These are phyloP conservation scores for Molossus alvarezi DNA, from an alignment of 2,797 vertebrate genomes.

Conservation along the genomic window DNA sequence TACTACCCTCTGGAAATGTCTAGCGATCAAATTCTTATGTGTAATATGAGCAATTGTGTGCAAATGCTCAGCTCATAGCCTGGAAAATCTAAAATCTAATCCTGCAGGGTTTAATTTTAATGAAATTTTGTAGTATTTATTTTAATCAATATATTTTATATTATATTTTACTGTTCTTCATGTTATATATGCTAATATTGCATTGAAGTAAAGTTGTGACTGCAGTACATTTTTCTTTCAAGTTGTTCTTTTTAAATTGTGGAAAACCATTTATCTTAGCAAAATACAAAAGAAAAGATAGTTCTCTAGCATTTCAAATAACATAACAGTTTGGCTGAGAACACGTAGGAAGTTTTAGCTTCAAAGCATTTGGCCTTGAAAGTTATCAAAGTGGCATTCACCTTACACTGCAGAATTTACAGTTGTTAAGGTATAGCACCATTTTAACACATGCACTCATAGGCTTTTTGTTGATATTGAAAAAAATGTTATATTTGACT, in stretches of 20 bases:
- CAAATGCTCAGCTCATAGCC: background rate
- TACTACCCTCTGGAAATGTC: background rate
- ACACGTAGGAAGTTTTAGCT: constrained; percentile 61
- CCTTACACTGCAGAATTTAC: background rate
- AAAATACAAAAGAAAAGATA: constrained; percentile 48
- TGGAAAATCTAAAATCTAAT: background rate
- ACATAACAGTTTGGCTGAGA: constrained; percentile 4
- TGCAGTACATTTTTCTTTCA: constrained; percentile 24
- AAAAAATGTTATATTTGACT: constrained; percentile 74
- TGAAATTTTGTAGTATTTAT: constrained; percentile 5
- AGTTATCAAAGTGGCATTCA: constrained; percentile 53
- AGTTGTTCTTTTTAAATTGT: background rate
- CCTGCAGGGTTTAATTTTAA: background rate
- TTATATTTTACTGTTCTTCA: background rate
- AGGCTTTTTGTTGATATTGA: constrained; percentile 51
- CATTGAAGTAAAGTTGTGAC: constrained; percentile 15
- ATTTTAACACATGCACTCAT: constrained; percentile 62
- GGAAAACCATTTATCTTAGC: constrained; percentile 33
- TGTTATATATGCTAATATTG: background rate
- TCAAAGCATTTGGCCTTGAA: constrained; percentile 26
- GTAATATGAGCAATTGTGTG: background rate
- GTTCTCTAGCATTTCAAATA: constrained; percentile 56
- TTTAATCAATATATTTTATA: background rate
- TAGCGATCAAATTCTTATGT: background rate
- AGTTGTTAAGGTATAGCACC: constrained; percentile 35